phyloP scores from a whole-genome alignment of 2,888 invertebrate species.

The Sipunculus nudus region DNA sequence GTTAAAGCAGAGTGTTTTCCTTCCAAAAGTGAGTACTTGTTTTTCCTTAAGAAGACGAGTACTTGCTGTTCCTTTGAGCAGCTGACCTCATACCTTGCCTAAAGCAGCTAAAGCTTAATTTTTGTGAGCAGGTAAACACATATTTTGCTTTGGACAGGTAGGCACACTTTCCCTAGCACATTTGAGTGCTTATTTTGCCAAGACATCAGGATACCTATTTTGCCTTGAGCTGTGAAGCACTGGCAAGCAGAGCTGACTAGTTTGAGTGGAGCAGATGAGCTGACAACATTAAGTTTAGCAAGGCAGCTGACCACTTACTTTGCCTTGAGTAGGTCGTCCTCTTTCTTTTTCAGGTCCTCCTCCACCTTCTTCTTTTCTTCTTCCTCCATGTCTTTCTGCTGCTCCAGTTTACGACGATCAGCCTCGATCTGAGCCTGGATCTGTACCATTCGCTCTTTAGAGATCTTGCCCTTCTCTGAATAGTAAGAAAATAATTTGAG shows the following conservation, averaged over 20 bases:
- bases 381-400: constrained; percentile 70
- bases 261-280: background rate
- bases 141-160: too few species aligned
- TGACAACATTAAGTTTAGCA: background rate
- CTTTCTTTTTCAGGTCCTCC: constrained; percentile 73
- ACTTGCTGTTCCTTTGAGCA: too few species aligned
- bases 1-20: too few species aligned
- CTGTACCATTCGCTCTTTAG: constrained; percentile 68
- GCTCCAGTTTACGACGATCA: constrained; percentile 66
- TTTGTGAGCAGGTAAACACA: too few species aligned
- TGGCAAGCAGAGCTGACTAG: background rate
- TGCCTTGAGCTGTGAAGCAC: too few species aligned
- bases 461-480: constrained; percentile 41
- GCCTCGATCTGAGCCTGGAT: constrained; percentile 67
- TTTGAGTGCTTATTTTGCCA: too few species aligned
- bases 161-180: too few species aligned
- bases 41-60: too few species aligned
- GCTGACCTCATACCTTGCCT: too few species aligned
- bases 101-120: too few species aligned
- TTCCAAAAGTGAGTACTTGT: too few species aligned
- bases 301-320: constrained; percentile 50
- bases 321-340: constrained; percentile 80
- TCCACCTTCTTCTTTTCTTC: constrained; percentile 75
- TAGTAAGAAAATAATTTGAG: background rate
- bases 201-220: too few species aligned